phyloP scores from a whole-genome alignment of 2,888 invertebrate genomes.

The Sinodicranocentrus sp. region DNA sequence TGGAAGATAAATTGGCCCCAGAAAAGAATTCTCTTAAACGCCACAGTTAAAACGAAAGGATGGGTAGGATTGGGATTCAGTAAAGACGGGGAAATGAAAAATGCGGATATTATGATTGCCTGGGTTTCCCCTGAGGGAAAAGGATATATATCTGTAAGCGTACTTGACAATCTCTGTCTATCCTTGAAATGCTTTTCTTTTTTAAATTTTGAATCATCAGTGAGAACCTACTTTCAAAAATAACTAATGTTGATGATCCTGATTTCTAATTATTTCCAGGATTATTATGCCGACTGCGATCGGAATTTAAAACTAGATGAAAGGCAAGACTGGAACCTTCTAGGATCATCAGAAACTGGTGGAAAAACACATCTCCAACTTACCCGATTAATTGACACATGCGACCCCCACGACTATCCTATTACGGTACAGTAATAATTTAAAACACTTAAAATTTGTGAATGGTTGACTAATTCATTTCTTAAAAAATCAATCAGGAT shows the following conservation, averaged over 20 bases:
- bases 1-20: slow-evolving; percentile 31
- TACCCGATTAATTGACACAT: slow-evolving; percentile 48
- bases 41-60: slow-evolving; percentile 23
- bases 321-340: slow-evolving; percentile 44
- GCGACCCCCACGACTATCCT: slow-evolving; percentile 51
- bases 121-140: slow-evolving; percentile 4
- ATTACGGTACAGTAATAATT: slow-evolving; percentile 27
- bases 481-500: slow-evolving; percentile 27
- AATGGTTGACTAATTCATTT: not conserved
- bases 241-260: not conserved
- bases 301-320: slow-evolving; percentile 30
- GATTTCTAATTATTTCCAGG: slow-evolving; percentile 11
- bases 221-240: not conserved
- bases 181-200: too few relatives aligned
- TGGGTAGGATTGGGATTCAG: slow-evolving; percentile 59
- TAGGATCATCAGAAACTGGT: slow-evolving; percentile 7
- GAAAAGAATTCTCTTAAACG: slow-evolving; percentile 15
- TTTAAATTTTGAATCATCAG: too few relatives aligned
- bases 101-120: slow-evolving; percentile 51
- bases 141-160: not conserved
- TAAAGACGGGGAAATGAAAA: slow-evolving; percentile 43
- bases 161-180: too few relatives aligned
- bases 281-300: slow-evolving; percentile 41
- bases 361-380: slow-evolving; percentile 3
- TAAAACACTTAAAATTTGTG: not conserved